A percentile compares a stretch with the other conserved stretches of the same genome.
phyloP scores from a whole-genome alignment of 2,113 vertebrate species.

The Poeciliopsis occidentalis region DNA sequence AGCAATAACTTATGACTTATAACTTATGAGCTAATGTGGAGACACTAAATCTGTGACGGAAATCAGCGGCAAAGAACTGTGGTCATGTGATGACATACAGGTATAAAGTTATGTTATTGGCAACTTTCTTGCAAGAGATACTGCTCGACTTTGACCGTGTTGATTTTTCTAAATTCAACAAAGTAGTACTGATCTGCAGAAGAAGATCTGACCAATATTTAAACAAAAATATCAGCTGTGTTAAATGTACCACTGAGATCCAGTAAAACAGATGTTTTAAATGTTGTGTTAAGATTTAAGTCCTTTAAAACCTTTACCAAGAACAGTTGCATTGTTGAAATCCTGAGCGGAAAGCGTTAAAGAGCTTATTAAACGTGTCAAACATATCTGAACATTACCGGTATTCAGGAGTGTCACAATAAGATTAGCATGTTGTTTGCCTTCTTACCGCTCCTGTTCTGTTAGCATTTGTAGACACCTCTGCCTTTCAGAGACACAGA shows the following conservation, averaged over 20 bases:
- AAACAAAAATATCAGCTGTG: not conserved
- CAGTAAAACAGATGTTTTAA: not conserved
- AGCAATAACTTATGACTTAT: not conserved
- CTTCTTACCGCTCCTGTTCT: conserved; percentile 17
- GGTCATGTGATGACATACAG: no score
- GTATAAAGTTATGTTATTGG: no score
- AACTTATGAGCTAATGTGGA: no score
- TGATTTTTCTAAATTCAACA: no score
- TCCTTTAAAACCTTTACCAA: no score
- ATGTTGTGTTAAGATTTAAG: not conserved
- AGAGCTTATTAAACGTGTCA: not conserved
- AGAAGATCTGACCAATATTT: not conserved
- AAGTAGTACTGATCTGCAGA: not conserved
- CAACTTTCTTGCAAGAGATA: no score
- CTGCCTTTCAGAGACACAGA: conserved; percentile 37
- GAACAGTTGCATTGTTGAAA: no score
- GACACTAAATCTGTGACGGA: no score
- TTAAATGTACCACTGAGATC: not conserved
- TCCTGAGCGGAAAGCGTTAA: not conserved
- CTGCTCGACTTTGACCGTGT: no score
- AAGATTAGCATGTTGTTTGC: not conserved
- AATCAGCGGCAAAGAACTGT: no score
- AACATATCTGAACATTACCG: not conserved
- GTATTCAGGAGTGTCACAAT: conserved; percentile 12
- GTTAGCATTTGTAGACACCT: conserved; percentile 39